These are phyloP conservation scores for Drosophila melanica DNA, from an alignment of 1,140 invertebrate species.

Conservation along the genomic window DNA sequence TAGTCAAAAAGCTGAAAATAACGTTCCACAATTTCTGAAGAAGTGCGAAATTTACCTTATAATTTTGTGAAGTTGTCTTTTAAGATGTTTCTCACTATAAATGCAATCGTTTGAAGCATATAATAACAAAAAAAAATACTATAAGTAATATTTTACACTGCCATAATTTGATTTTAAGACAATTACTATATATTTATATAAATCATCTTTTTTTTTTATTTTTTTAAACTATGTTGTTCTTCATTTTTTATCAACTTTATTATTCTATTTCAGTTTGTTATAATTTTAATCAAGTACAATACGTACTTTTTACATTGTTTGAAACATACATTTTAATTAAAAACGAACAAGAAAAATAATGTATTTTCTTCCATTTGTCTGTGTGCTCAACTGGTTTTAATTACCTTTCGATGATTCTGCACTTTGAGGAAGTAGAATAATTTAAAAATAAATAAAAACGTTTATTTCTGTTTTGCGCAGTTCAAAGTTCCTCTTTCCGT, in stretches of 20 bases:
- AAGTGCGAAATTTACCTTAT: neutral
- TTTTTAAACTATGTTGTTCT: too few species aligned
- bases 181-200: too few species aligned
- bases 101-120: too few species aligned
- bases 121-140: too few species aligned
- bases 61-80: neutral
- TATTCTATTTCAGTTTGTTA: too few species aligned
- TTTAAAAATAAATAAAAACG: neutral
- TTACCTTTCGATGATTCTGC: conserved; percentile 19
- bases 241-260: too few species aligned
- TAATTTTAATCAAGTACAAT: too few species aligned
- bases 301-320: too few species aligned
- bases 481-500: conserved; percentile 23
- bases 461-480: neutral
- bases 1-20: neutral
- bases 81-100: neutral
- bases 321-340: neutral
- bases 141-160: too few species aligned
- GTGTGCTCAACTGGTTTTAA: neutral
- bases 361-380: too few species aligned
- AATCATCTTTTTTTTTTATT: too few species aligned
- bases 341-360: neutral
- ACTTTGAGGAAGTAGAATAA: conserved; percentile 18
- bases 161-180: too few species aligned
- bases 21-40: neutral